Evolutionary conservation across 2,888 invertebrate genomes (phyloP).

Genomic region (Catonia carolina): DNA sequence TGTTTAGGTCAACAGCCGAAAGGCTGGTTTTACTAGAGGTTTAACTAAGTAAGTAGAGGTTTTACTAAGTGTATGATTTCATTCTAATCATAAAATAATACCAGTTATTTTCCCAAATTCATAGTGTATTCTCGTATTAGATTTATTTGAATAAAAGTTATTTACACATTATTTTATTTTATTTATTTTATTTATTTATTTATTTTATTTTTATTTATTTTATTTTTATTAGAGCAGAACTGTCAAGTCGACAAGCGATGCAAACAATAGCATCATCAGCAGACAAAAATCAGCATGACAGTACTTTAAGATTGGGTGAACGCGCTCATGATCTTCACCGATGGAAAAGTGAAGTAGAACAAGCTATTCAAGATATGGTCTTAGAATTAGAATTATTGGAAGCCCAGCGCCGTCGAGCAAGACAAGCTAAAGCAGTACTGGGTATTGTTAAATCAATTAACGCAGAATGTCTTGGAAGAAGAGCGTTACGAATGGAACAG

Average conservation of each 20-base stretch:
- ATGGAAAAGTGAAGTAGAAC: constrained; percentile 70
- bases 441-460: constrained; percentile 49
- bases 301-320: constrained; percentile 56
- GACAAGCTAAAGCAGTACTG: constrained; percentile 55
- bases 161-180: too few species aligned
- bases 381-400: constrained; percentile 64
- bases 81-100: too few species aligned
- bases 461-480: constrained; percentile 52
- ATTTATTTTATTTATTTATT: too few species aligned
- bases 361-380: constrained; percentile 58
- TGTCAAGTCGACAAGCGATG: constrained; percentile 50
- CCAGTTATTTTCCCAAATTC: too few species aligned
- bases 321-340: constrained; percentile 62
- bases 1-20: too few species aligned
- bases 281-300: constrained; percentile 62
- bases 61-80: too few species aligned
- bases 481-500: constrained; percentile 41
- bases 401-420: constrained; percentile 58
- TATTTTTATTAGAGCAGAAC: constrained; percentile 30
- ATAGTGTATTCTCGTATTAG: too few species aligned
- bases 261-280: constrained; percentile 57
- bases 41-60: too few species aligned
- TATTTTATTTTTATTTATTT: too few species aligned
- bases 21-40: too few species aligned
- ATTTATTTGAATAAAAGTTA: too few species aligned